These are phyloP conservation scores for Augiades crinisus DNA, from an alignment of 2,888 invertebrate species.

Conservation along the genomic window DNA sequence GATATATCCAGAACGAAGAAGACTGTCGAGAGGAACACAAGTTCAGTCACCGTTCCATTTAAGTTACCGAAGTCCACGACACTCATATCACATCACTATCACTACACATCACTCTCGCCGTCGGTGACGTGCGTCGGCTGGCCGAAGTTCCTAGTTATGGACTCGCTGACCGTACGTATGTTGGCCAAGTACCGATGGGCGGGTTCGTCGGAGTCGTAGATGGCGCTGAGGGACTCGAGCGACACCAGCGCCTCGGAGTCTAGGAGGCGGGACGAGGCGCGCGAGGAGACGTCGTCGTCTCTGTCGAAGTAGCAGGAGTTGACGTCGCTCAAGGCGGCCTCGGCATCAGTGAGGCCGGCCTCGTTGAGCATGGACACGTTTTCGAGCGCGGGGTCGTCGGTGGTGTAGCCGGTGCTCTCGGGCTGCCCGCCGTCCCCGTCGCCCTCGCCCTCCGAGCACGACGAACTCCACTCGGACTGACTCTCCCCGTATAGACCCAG, in stretches of 20 bases:
- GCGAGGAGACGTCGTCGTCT: constrained; percentile 90
- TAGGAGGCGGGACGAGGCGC: constrained; percentile 91
- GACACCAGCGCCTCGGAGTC: constrained; percentile 89
- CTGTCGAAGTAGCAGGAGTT: constrained; percentile 90
- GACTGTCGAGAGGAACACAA: constrained; percentile 3
- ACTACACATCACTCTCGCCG: constrained; percentile 84
- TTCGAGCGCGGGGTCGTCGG: constrained; percentile 92
- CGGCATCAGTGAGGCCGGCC: constrained; percentile 92
- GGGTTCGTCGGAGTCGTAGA: constrained; percentile 87
- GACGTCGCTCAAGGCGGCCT: constrained; percentile 93
- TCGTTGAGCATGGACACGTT: constrained; percentile 93
- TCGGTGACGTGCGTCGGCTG: constrained; percentile 85
- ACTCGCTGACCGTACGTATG: constrained; percentile 88
- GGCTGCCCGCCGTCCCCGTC: constrained; percentile 77
- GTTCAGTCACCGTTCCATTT: not conserved
- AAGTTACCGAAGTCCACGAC: constrained; percentile 1
- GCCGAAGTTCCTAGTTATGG: constrained; percentile 88
- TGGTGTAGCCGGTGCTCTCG: constrained; percentile 91
- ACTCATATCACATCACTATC: constrained; percentile 28
- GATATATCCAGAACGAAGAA: not conserved
- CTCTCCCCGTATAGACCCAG: constrained; percentile 82
- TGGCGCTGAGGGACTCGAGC: constrained; percentile 89
- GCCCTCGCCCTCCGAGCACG: constrained; percentile 79
- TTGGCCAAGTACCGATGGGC: constrained; percentile 86
- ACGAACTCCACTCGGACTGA: constrained; percentile 91